Base-by-base conservation (phyloP, 2,797 vertebrate species). In the Cossypha heuglini region DNA sequence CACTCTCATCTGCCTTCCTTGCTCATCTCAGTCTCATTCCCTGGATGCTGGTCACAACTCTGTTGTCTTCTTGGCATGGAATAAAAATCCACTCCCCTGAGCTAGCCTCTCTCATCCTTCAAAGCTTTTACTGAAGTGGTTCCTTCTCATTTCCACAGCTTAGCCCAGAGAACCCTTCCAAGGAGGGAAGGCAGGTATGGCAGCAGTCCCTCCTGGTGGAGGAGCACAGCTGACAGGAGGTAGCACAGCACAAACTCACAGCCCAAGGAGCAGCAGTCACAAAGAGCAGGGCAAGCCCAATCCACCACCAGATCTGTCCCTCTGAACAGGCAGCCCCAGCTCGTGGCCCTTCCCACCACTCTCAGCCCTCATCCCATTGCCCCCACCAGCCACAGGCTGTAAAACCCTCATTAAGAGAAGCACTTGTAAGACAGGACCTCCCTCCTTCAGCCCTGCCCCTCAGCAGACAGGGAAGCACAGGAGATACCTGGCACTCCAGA, bases 401-500 rank as follows among this genome's bases (percentile, higher is more conserved):
- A 80, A 76, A 85, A 69, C 5, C 5, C 7, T 4, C 1, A 49
- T 84, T 68, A 28, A 13, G 57, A 77, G 52, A 42, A 42, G 24
- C 24, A 25, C 10, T 18, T 26, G 29, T 40, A 37, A 24, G 43
- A 40, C 19, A 57, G 33, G 37, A 59, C 6, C 6, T 61, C 42
- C 26, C 6, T 61, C 42, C 26, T 40, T 49, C 3, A 1, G 7
- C 14, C 19, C n/a, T 49, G 35, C 10, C 24, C 42, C 8, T 0
- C 11, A 26, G 52, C 75, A 63, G 22, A 11, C 52, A 46, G 51
- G 5, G 22, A 62, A 59, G 52, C 48, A 64, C 20, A 18, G 31
- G 28, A 68, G 6, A 7, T 3, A 3, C 0, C 0, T 79, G 21
- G 45, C 24, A 16, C 25, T 17, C 1, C 0, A 6, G 17, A 8